Conservation (phyloP, 2,113 vertebrate species). For the Heterochromis multidens region DNA sequence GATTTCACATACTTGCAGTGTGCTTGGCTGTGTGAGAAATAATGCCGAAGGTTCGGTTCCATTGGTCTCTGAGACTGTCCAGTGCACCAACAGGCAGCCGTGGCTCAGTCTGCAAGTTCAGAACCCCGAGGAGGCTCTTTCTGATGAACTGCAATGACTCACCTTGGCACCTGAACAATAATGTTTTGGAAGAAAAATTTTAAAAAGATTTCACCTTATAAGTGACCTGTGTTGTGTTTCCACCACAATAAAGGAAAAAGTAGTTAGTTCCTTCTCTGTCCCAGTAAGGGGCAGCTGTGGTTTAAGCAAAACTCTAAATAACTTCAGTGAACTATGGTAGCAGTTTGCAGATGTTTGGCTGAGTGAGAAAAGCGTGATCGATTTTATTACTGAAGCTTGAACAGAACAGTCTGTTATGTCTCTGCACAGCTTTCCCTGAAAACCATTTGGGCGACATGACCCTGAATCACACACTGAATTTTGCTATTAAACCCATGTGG, state of each 20-base stretch:
- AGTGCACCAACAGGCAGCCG: constrained; percentile 31
- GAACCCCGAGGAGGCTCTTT: constrained; percentile 52
- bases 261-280: neutral
- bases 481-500: neutral
- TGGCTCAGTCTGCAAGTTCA: constrained; percentile 66
- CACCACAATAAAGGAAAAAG: neutral
- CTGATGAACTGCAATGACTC: constrained; percentile 46
- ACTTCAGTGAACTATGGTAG: neutral
- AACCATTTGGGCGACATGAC: neutral
- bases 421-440: neutral
- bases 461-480: neutral
- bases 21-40: neutral
- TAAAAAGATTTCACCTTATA: neutral
- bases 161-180: constrained; percentile 50
- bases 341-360: neutral
- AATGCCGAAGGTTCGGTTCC: constrained; percentile 33
- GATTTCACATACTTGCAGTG: neutral
- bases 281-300: neutral
- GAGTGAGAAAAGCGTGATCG: neutral
- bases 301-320: neutral
- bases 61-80: constrained; percentile 46
- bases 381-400: neutral
- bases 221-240: neutral
- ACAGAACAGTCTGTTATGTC: constrained; percentile 11
- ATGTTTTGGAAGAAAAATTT: neutral